Evolutionary conservation across 2,797 vertebrate species (phyloP).

Genomic region (Liasis olivaceus): DNA sequence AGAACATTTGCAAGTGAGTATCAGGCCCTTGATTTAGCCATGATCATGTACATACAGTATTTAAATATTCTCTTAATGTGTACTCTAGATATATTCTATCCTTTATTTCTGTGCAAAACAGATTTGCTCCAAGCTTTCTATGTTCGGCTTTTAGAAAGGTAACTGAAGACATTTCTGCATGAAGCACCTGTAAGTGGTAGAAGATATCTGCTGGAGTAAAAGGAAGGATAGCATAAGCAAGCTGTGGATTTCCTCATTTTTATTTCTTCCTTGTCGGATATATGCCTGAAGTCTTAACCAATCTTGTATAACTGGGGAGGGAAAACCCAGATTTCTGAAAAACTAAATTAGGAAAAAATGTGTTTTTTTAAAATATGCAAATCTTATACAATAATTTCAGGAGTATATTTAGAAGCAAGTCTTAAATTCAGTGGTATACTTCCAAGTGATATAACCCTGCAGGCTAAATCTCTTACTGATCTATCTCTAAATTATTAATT

Average conservation of each 20-base stretch:
- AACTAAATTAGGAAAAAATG: neutral
- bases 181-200: neutral
- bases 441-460: neutral
- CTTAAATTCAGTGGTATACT: neutral
- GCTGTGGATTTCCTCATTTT: neutral
- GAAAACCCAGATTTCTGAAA: neutral
- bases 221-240: neutral
- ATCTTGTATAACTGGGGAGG: neutral
- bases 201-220: neutral
- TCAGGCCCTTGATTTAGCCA: neutral
- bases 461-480: neutral
- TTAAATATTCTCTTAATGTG: neutral
- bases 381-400: neutral
- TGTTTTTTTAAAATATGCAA: neutral
- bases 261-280: neutral
- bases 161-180: neutral
- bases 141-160: neutral
- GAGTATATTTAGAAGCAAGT: neutral
- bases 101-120: neutral
- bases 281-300: neutral
- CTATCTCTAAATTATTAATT: neutral
- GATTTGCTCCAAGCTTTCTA: neutral
- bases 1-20: neutral
- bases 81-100: neutral
- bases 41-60: neutral